Percentiles rank a stretch among this genome's conserved stretches.
Evolutionary conservation across 2,888 invertebrate genomes (phyloP).

Genomic region (Acleris sparsana): DNA sequence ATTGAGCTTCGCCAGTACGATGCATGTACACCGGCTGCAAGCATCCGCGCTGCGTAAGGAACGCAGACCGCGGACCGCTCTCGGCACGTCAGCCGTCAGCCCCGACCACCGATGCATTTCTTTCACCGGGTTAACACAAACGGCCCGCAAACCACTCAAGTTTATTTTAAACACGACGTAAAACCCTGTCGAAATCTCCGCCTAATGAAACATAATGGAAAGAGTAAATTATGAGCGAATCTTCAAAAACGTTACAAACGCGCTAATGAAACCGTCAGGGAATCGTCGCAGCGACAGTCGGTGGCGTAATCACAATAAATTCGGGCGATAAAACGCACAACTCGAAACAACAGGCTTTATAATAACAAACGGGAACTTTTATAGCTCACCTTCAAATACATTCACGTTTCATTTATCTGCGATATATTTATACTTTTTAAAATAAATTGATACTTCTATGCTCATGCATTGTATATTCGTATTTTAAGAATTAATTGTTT

Average conservation of each 20-base stretch:
- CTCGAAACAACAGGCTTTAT: conserved; percentile 52
- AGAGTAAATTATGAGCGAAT: conserved; percentile 35
- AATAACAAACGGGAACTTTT: conserved; percentile 49
- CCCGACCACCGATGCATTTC: conserved; percentile 19
- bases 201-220: conserved; percentile 31
- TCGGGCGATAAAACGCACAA: conserved; percentile 57
- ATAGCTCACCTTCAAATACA: conserved; percentile 32
- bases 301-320: conserved; percentile 61
- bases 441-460: too few relatives aligned
- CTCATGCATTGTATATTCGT: too few relatives aligned
- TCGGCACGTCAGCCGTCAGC: conserved; percentile 19
- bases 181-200: conserved; percentile 13
- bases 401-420: conserved; percentile 1
- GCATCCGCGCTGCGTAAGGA: conserved; percentile 5
- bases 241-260: conserved; percentile 41
- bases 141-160: conserved; percentile 17
- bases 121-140: conserved; percentile 4
- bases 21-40: neutral
- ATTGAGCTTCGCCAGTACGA: neutral
- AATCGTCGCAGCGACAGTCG: conserved; percentile 47
- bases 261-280: conserved; percentile 47
- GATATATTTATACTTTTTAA: neutral
- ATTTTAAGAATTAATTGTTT: too few relatives aligned
- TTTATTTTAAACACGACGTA: conserved; percentile 20
- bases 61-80: conserved; percentile 3